Conservation (phyloP, 2,113 vertebrate genomes). For the Prochilodus magdalenae region DNA sequence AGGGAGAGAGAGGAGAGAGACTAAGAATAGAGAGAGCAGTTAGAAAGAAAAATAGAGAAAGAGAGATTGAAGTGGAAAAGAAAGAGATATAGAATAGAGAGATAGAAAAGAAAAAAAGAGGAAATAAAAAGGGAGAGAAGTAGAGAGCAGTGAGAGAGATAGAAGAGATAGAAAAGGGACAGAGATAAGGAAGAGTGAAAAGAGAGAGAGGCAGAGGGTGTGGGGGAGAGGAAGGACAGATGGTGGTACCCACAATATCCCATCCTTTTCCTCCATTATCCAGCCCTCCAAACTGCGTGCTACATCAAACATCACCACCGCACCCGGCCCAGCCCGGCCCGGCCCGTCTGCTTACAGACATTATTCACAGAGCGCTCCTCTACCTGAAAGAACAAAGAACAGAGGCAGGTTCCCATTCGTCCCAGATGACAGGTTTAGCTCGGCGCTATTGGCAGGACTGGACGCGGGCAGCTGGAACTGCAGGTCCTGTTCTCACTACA, state of each 20-base stretch:
- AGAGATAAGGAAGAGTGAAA: background rate
- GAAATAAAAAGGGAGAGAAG: too few relatives aligned
- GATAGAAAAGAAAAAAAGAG: too few relatives aligned
- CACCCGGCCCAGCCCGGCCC: too few relatives aligned
- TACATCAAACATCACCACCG: background rate
- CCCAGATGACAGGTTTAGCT: constrained; percentile 10
- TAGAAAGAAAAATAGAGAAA: too few relatives aligned
- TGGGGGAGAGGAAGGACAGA: background rate
- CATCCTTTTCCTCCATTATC: background rate
- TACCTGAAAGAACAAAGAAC: background rate
- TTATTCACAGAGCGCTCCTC: constrained; percentile 1
- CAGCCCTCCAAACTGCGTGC: background rate
- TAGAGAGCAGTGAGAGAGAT: too few relatives aligned
- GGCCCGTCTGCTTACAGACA: background rate
- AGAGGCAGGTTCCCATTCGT: constrained; percentile 17
- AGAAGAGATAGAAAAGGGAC: too few relatives aligned
- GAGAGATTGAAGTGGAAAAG: too few relatives aligned
- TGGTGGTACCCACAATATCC: background rate
- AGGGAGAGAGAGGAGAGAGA: background rate
- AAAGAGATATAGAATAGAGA: too few relatives aligned
- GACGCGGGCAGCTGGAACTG: constrained; percentile 14
- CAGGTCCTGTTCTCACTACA: constrained; percentile 13
- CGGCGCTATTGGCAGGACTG: constrained; percentile 1
- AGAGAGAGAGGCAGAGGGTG: background rate
- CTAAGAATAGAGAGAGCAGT: too few relatives aligned